phyloP scores from a whole-genome alignment of 2,113 vertebrate species.

The Corythornis vintsioides region DNA sequence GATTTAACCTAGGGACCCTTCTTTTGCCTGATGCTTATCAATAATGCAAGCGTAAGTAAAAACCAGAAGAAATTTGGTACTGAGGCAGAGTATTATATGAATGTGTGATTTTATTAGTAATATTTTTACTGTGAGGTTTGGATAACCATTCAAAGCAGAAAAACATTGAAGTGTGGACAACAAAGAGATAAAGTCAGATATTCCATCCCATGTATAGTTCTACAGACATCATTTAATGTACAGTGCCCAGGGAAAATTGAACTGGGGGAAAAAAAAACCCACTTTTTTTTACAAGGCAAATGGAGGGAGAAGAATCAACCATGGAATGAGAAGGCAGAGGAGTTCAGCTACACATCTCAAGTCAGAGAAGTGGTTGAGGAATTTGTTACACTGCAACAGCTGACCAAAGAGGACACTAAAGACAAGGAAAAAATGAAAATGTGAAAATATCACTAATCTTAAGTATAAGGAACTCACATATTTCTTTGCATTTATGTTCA shows the following conservation, averaged over 20 bases:
- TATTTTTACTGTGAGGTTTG: slow-evolving; percentile 2
- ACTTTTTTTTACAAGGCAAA: neutral
- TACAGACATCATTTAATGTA: neutral
- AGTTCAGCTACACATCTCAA: neutral
- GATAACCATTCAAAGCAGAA: slow-evolving; percentile 5
- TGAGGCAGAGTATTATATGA: neutral
- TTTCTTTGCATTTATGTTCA: neutral
- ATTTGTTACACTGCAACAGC: neutral
- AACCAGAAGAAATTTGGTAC: slow-evolving; percentile 12
- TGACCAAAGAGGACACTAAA: neutral
- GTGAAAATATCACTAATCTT: accelerated
- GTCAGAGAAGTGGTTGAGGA: neutral
- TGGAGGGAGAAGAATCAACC: neutral
- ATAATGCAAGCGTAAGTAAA: neutral
- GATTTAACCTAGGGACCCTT: slow-evolving; percentile 60
- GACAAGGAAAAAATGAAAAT: neutral
- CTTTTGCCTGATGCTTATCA: slow-evolving; percentile 64
- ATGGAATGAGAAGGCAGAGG: neutral
- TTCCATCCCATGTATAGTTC: neutral
- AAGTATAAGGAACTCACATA: neutral
- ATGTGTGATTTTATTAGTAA: slow-evolving; percentile 21
- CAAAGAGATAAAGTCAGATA: slow-evolving; percentile 17
- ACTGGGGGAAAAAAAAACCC: neutral
- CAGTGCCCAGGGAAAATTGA: neutral
- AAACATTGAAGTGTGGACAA: neutral